Evolutionary conservation across 2,888 invertebrate genomes (phyloP), one percentile per base, ranked within the genome.

Genomic region (Megamerina dolium): DNA sequence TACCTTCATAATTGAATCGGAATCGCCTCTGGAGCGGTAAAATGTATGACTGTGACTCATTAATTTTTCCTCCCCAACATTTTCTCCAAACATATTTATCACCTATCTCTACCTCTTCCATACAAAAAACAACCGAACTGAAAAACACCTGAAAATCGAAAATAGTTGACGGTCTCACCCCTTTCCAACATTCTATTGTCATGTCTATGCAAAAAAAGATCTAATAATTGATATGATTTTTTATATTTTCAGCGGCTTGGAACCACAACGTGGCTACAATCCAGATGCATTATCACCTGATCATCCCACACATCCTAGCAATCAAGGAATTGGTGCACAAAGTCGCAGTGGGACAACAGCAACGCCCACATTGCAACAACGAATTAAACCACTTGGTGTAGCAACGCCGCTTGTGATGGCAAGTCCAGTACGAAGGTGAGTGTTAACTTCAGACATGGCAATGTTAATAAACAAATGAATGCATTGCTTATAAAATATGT

Each of bases 341-440:
- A 77, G 59, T 73, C 77, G 55, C 72, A 77, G 56, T 67, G 68
- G 60, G 52, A 75, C 53, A 67, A 78, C 60, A 43, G 69, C 72
- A 42, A 87, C 88, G 61, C 88, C 88, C 43, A 90, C 89, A 38
- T 87, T 88, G 85, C 89, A 89, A 71, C 90, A 90, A 73, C 78
- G 91, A 63, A 87, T 91, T 63, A 89, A 90, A 72, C 87, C 88
- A 47, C 78, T 91, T 45, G 91, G 91, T 39, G 88, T 91, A 55
- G 88, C 91, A 46, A 91, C 91, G 51, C 90, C 91, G 29, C 77
- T 91, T 43, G 87, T 89, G 8, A 79, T 89, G 77, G 86, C 82
- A 75, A 89, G 88, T 74, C 89, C 89, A 47, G 85, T 89, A 58
- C 77, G 89, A 76, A 87, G 89, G 89, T 89, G 79, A 73, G 73